phyloP scores from a whole-genome alignment of 2,113 vertebrate genomes.

The Apaloderma vittatum region DNA sequence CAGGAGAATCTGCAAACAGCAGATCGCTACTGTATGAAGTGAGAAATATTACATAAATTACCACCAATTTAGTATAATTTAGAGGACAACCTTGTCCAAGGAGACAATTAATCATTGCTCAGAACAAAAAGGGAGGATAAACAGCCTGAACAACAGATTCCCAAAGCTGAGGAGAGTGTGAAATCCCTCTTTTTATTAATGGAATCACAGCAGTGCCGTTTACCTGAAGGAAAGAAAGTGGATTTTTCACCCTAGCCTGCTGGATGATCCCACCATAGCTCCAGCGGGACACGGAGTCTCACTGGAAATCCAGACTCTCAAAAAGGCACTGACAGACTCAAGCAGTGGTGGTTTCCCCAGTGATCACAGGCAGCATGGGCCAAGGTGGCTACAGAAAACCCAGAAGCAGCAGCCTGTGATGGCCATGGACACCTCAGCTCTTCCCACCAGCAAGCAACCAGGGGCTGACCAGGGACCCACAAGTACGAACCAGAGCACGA shows the following conservation, averaged over 20 bases:
- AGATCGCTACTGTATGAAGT: not conserved
- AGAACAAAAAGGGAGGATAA: slow-evolving; percentile 37
- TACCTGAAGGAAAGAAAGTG: not conserved
- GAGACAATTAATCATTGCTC: slow-evolving; percentile 31
- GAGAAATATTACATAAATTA: slow-evolving; percentile 18
- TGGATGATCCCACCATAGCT: not conserved
- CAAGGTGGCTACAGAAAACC: not conserved
- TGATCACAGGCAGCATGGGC: not conserved
- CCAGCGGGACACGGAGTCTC: not conserved
- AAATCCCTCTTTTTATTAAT: not conserved
- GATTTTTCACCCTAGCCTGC: not conserved
- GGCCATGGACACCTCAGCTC: not conserved
- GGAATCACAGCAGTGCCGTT: not conserved
- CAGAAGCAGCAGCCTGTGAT: not conserved
- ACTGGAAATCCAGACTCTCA: not conserved
- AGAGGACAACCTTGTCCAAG: slow-evolving; percentile 57
- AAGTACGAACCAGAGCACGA: fast-evolving
- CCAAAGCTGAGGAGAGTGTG: not conserved
- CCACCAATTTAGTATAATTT: slow-evolving; percentile 42
- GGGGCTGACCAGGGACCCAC: fast-evolving
- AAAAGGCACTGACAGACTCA: not conserved
- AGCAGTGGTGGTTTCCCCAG: not conserved
- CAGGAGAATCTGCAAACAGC: not conserved
- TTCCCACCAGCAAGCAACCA: not conserved
- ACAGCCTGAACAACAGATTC: slow-evolving; percentile 23